phyloP scores from a whole-genome alignment of 2,888 invertebrate genomes.

The Aethes cnicana region DNA sequence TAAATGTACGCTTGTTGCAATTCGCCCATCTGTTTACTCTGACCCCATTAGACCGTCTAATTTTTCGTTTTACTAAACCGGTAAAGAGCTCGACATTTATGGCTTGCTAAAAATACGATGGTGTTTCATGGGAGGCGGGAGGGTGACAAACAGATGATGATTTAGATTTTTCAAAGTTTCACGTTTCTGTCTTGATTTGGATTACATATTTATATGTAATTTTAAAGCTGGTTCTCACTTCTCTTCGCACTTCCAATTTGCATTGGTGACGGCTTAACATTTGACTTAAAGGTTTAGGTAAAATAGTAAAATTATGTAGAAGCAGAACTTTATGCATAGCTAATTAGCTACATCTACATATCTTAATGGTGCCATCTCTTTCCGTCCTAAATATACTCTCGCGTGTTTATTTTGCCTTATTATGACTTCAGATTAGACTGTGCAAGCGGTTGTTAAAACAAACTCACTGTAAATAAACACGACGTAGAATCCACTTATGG shows the following conservation, averaged over 20 bases:
- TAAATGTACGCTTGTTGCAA: conserved; percentile 23
- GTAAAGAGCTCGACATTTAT: conserved; percentile 14
- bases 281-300: too few species aligned
- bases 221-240: too few species aligned
- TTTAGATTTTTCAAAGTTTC: neutral
- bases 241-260: too few species aligned
- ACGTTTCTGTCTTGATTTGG: neutral
- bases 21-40: conserved; percentile 19
- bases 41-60: conserved; percentile 24
- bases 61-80: conserved; percentile 30
- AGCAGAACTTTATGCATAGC: too few species aligned
- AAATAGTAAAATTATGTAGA: too few species aligned
- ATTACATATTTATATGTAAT: too few species aligned
- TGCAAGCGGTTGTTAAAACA: conserved; percentile 19
- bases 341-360: too few species aligned
- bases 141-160: neutral
- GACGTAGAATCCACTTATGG: conserved; percentile 1
- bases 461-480: conserved; percentile 24
- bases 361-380: too few species aligned
- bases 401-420: conserved; percentile 14
- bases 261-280: too few species aligned
- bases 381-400: neutral
- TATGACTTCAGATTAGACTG: conserved; percentile 21
- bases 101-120: conserved; percentile 18
- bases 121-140: conserved; percentile 10